Conservation (phyloP, 2,797 vertebrate genomes). For the Anomalospiza imberbis region DNA sequence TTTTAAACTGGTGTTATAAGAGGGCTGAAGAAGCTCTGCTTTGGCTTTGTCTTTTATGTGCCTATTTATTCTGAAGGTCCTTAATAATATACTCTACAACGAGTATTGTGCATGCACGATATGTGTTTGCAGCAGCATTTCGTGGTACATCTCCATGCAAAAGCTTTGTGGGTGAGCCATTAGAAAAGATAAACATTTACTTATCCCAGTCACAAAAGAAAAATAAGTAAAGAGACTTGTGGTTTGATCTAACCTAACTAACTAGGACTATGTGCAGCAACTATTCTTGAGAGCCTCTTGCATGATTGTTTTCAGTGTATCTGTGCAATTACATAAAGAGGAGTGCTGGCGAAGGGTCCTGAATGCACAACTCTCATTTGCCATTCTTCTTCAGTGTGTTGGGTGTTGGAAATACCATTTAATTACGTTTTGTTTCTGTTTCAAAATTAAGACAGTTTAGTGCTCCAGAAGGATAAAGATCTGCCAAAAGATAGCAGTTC, state of each 20-base stretch:
- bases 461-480: neutral
- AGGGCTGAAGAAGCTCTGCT: neutral
- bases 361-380: neutral
- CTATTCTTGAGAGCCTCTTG: neutral
- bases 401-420: neutral
- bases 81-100: neutral
- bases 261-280: neutral
- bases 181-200: neutral
- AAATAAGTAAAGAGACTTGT: neutral
- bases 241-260: neutral
- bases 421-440: neutral
- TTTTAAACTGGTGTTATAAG: neutral
- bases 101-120: neutral
- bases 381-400: neutral
- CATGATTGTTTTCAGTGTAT: neutral
- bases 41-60: neutral
- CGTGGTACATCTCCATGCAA: rapidly evolving
- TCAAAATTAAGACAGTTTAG: neutral
- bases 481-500: neutral
- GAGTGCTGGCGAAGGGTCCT: neutral
- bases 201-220: neutral
- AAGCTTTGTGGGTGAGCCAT: neutral
- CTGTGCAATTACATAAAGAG: neutral
- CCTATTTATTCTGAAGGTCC: neutral
- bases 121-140: neutral